These are phyloP conservation scores for Erpobdella octoculata DNA, from an alignment of 2,888 invertebrate species.

Conservation along the genomic window DNA sequence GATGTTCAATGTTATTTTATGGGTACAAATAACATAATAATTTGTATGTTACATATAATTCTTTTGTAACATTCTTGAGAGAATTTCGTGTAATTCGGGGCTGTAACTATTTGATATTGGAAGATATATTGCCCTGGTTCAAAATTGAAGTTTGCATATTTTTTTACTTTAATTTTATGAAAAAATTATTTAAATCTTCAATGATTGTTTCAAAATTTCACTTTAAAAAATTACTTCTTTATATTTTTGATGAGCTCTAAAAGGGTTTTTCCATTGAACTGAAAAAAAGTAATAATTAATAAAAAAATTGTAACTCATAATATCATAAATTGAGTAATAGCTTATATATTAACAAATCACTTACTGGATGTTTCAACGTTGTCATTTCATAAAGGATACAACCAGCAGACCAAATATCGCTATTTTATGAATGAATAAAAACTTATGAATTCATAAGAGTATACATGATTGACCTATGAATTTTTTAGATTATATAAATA, in stretches of 20 bases:
- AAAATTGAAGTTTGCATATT: neutral
- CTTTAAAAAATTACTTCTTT: constrained; percentile 44
- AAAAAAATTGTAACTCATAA: no score
- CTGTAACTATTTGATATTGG: constrained; percentile 52
- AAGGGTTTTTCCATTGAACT: constrained; percentile 55
- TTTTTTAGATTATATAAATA: no score
- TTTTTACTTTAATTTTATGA: neutral
- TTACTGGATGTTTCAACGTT: constrained; percentile 54
- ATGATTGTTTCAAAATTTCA: neutral
- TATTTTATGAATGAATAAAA: constrained; percentile 40
- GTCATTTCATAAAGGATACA: constrained; percentile 56
- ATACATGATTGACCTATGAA: no score
- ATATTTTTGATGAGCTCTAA: constrained; percentile 55
- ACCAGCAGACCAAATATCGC: constrained; percentile 56
- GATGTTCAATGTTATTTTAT: neutral
- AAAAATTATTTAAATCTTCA: neutral
- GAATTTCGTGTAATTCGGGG: constrained; percentile 51
- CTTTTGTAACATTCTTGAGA: constrained; percentile 47
- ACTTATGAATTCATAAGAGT: no score
- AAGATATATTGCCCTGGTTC: constrained; percentile 51
- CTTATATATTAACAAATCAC: constrained; percentile 34
- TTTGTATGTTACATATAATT: no score
- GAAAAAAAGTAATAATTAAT: constrained; percentile 35
- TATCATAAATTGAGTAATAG: neutral
- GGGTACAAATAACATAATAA: no score